These are phyloP conservation scores for Cybosia mesomella DNA, from an alignment of 2,888 invertebrate species.

Conservation along the genomic window DNA sequence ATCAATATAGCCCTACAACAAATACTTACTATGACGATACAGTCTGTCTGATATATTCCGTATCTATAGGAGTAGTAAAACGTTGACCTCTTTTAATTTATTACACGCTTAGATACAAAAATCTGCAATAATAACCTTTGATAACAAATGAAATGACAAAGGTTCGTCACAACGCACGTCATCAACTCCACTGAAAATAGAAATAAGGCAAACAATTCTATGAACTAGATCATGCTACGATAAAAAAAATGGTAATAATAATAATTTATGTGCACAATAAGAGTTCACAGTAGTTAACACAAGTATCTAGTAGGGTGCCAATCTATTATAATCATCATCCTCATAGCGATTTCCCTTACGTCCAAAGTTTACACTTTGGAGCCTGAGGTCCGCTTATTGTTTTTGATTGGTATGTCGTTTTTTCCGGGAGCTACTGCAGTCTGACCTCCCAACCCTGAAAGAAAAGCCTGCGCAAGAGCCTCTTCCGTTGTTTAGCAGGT, in stretches of 20 bases:
- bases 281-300: no score
- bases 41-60: background rate
- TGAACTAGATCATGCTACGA: background rate
- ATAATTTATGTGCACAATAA: no score
- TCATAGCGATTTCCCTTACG: no score
- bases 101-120: constrained; percentile 28
- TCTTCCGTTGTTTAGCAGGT: no score
- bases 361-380: no score
- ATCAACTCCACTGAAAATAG: constrained; percentile 32
- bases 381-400: no score
- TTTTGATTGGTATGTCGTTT: no score
- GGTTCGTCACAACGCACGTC: constrained; percentile 66
- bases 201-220: background rate
- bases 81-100: constrained; percentile 33
- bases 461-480: no score
- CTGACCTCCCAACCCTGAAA: no score
- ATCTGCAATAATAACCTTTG: constrained; percentile 38
- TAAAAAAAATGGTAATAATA: background rate
- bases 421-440: no score
- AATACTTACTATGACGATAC: background rate
- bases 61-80: constrained; percentile 27
- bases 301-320: no score
- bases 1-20: background rate
- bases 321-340: no score
- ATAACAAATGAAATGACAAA: constrained; percentile 44